These are phyloP conservation scores for Furcula furcula DNA, from an alignment of 2,888 invertebrate genomes.

Conservation along the genomic window DNA sequence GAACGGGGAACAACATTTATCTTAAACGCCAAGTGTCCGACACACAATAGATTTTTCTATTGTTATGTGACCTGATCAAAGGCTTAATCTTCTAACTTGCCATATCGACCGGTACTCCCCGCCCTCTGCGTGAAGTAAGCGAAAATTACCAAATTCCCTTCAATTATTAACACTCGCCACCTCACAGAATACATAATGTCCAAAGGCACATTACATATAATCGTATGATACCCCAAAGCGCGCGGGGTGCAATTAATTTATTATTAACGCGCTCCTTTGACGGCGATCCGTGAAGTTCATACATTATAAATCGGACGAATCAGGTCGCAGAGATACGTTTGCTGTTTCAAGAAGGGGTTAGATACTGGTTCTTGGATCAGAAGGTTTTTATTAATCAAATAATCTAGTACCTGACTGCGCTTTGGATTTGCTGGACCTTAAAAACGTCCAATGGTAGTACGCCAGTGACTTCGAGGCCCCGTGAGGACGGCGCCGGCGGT, in stretches of 20 bases:
- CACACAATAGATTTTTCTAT: no score
- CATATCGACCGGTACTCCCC: background rate
- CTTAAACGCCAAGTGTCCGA: no score
- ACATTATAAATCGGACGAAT: background rate
- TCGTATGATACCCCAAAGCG: conserved; percentile 1
- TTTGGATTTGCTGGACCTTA: no score
- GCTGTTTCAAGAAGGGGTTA: background rate
- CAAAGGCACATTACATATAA: background rate
- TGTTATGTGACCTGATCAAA: no score
- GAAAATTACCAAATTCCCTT: background rate
- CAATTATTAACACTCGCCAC: background rate
- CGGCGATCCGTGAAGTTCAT: background rate
- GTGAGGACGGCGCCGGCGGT: no score
- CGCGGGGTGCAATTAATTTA: conserved; percentile 3
- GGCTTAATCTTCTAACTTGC: background rate
- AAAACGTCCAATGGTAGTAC: no score
- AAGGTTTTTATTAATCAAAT: no score
- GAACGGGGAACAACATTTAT: no score
- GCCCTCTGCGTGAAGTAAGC: background rate
- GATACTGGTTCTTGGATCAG: background rate
- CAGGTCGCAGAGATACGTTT: background rate
- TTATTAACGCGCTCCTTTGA: conserved; percentile 3
- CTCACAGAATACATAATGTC: conserved; percentile 1
- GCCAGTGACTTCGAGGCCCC: no score
- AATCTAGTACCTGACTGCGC: no score